phyloP scores from a whole-genome alignment of 2,113 vertebrate genomes.

The Anhinga anhinga region DNA sequence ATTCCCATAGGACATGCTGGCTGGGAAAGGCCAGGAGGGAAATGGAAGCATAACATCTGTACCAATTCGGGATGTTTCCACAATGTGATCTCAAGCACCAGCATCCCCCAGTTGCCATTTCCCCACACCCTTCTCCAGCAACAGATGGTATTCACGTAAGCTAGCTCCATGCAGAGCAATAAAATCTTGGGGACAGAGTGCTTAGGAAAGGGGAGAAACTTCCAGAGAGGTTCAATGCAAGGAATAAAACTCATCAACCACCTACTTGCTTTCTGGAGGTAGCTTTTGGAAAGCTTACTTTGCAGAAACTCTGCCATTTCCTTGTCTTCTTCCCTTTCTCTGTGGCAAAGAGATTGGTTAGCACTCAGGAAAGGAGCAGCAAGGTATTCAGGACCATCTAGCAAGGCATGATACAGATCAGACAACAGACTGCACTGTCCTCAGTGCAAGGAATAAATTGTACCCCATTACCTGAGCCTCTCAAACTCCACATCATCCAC shows the following conservation, averaged over 20 bases:
- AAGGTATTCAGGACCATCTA: background rate
- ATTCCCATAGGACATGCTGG: background rate
- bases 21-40: background rate
- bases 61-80: background rate
- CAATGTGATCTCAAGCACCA: background rate
- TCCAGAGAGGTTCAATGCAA: background rate
- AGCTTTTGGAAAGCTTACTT: conserved; percentile 80
- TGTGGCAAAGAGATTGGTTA: conserved; percentile 25
- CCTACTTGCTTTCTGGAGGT: conserved; percentile 78
- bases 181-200: background rate
- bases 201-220: background rate
- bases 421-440: background rate
- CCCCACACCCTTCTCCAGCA: background rate
- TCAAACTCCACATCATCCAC: conserved; percentile 93
- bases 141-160: background rate
- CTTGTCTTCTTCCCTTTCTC: conserved; percentile 88
- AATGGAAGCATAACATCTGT: background rate
- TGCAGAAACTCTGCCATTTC: conserved; percentile 90
- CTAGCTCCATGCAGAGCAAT: background rate
- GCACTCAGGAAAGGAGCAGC: background rate
- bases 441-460: accelerated
- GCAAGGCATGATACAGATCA: background rate
- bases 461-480: conserved; percentile 78
- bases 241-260: background rate
- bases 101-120: background rate